Evolutionary conservation across 1,140 invertebrate species (phyloP).

Genomic region (Periplaneta americana): DNA sequence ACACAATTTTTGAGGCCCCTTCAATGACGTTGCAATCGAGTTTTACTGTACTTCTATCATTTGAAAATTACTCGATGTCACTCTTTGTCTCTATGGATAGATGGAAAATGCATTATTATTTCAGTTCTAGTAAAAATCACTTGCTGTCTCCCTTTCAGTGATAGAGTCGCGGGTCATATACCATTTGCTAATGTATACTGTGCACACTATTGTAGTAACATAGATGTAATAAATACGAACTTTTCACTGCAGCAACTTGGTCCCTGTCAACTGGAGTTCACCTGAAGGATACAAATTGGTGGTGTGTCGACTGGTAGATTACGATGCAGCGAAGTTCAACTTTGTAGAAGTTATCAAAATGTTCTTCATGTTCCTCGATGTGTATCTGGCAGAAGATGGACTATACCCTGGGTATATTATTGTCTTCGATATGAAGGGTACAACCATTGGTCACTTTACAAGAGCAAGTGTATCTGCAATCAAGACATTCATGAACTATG

Average conservation of each 20-base stretch:
- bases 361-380: constrained; percentile 60
- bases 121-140: no score
- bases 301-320: constrained; percentile 49
- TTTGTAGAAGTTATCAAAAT: constrained; percentile 52
- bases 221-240: no score
- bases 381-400: constrained; percentile 52
- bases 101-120: no score
- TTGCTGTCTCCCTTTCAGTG: no score
- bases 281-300: constrained; percentile 53
- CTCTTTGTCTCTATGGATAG: no score
- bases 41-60: no score
- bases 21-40: no score
- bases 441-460: constrained; percentile 52
- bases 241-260: neutral
- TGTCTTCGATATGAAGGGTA: constrained; percentile 60
- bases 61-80: no score
- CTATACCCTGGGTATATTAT: constrained; percentile 55
- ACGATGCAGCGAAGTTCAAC: constrained; percentile 51
- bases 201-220: no score
- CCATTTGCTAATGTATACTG: no score
- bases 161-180: no score
- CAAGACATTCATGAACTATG: constrained; percentile 55
- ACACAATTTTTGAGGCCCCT: no score
- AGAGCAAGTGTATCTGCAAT: constrained; percentile 50
- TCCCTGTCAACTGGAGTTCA: constrained; percentile 28